Percentiles rank a stretch among this genome's conserved stretches.
These are phyloP conservation scores for Geotrypetes seraphini DNA, from an alignment of 2,797 vertebrate genomes.

Conservation along the genomic window DNA sequence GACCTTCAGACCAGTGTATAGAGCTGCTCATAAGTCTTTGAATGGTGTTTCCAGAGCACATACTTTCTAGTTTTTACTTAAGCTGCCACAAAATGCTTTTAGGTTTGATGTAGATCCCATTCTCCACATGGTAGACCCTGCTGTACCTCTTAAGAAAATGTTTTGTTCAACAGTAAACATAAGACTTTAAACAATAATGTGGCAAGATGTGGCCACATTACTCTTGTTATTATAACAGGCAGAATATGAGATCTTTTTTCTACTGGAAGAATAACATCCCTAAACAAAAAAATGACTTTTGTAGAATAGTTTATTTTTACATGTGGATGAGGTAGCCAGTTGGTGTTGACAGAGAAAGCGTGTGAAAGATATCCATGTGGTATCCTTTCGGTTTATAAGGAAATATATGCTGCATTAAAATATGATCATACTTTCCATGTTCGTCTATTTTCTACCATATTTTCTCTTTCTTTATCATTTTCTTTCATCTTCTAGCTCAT, in stretches of 20 bases:
- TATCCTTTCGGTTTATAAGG: too few species aligned
- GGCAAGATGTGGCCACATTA: background rate
- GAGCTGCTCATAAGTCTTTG: too few species aligned
- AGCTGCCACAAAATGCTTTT: background rate
- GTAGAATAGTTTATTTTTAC: too few species aligned
- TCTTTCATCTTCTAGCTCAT: too few species aligned
- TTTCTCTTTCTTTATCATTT: too few species aligned
- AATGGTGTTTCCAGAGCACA: background rate
- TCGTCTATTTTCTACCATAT: too few species aligned
- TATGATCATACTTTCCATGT: too few species aligned
- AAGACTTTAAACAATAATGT: background rate
- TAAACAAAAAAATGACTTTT: constrained; percentile 5
- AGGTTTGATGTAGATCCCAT: background rate
- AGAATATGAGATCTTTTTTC: background rate
- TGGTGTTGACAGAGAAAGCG: too few species aligned
- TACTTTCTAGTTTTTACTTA: background rate
- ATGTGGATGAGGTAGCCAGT: too few species aligned
- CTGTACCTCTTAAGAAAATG: background rate
- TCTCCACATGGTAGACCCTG: background rate
- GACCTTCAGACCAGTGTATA: background rate
- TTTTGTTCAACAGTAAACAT: background rate
- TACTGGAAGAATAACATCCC: background rate
- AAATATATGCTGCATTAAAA: too few species aligned
- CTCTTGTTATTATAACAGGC: background rate
- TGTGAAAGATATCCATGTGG: too few species aligned